Conservation (phyloP, 2,888 invertebrate species). For the Calliopum simillimum region DNA sequence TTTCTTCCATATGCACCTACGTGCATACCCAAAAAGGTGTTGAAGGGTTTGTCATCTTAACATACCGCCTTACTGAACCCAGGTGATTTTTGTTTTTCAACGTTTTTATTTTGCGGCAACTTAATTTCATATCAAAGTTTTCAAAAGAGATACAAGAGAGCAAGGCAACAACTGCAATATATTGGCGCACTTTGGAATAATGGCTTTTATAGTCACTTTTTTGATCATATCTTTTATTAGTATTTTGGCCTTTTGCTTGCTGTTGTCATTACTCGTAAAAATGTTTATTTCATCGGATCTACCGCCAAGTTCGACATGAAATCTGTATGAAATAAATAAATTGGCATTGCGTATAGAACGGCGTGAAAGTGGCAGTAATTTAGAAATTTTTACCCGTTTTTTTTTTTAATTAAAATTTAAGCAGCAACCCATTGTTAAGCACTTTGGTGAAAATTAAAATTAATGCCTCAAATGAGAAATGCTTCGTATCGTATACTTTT, state of each 20-base stretch:
- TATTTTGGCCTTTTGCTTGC: too few relatives aligned
- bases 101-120: too few relatives aligned
- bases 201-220: not conserved
- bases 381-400: not conserved
- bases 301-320: conserved; percentile 3
- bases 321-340: not conserved
- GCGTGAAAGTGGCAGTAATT: not conserved
- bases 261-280: conserved; percentile 12
- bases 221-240: not conserved
- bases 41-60: conserved; percentile 3
- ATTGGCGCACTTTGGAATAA: not conserved
- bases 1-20: not conserved
- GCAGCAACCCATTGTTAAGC: not conserved
- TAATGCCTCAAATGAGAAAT: not conserved
- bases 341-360: not conserved
- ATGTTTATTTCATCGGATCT: conserved; percentile 11
- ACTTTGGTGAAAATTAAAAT: conserved; percentile 14
- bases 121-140: too few relatives aligned
- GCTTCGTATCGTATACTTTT: conserved; percentile 2
- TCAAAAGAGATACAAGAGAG: too few relatives aligned
- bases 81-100: too few relatives aligned
- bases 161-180: too few relatives aligned
- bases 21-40: conserved; percentile 8
- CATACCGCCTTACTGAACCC: not conserved
- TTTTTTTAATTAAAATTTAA: conserved; percentile 23